Conservation (phyloP, 2,888 invertebrate species). For the Troides aeacus region DNA sequence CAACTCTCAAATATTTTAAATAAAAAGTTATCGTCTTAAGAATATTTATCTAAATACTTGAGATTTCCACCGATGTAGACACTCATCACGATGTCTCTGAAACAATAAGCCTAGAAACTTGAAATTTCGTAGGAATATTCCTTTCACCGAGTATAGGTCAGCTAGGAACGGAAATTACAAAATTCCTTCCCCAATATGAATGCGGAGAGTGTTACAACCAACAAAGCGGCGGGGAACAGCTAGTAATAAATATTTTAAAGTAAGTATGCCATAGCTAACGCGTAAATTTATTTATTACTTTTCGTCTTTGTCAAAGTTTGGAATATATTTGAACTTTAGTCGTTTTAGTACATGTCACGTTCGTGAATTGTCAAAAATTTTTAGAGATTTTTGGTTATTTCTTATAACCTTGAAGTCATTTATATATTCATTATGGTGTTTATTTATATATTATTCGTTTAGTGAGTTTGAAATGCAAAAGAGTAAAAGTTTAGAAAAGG, state of each 20-base stretch:
- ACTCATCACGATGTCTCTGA: too few species aligned
- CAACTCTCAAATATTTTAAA: too few species aligned
- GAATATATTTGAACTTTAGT: conserved; percentile 56
- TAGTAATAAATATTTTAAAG: not conserved
- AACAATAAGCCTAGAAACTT: too few species aligned
- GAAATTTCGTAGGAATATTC: too few species aligned
- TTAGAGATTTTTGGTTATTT: conserved; percentile 58
- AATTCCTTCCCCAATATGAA: too few species aligned
- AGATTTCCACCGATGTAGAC: too few species aligned
- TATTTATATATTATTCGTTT: conserved; percentile 57
- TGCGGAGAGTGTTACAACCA: too few species aligned
- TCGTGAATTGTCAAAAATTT: conserved; percentile 63
- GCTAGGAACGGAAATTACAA: too few species aligned
- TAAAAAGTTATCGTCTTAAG: too few species aligned
- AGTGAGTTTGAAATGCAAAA: conserved; percentile 70
- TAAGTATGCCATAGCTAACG: not conserved
- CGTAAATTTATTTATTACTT: not conserved
- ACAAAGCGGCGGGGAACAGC: too few species aligned
- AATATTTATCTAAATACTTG: too few species aligned
- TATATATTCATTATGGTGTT: conserved; percentile 60
- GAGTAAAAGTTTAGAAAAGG: conserved; percentile 66
- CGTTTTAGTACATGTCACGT: conserved; percentile 50
- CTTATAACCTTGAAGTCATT: conserved; percentile 55
- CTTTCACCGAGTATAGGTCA: too few species aligned
- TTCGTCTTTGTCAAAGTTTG: conserved; percentile 38